phyloP scores from a whole-genome alignment of 2,888 invertebrate genomes.

The Saturnia japonica region DNA sequence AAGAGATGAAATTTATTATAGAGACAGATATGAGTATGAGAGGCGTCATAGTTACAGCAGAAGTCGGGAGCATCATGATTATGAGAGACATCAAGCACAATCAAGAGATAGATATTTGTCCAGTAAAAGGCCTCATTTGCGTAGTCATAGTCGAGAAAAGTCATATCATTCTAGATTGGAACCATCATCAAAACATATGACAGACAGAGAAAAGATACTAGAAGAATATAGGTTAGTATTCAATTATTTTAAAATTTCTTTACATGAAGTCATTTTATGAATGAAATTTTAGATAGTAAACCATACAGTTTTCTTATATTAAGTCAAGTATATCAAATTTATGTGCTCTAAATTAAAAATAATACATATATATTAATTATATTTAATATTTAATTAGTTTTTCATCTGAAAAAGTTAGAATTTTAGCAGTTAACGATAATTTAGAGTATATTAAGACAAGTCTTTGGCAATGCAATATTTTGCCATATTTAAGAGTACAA shows the following conservation, averaged over 20 bases:
- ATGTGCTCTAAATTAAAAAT: too few relatives aligned
- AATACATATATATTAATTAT: too few relatives aligned
- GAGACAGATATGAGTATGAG: slow-evolving; percentile 51
- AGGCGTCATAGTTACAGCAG: slow-evolving; percentile 48
- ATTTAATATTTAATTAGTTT: too few relatives aligned
- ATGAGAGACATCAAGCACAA: slow-evolving; percentile 37
- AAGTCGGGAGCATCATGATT: slow-evolving; percentile 37
- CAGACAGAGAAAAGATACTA: slow-evolving; percentile 72
- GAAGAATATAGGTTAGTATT: slow-evolving; percentile 65
- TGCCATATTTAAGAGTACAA: too few relatives aligned
- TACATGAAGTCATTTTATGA: not conserved
- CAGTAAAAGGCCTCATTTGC: slow-evolving; percentile 34
- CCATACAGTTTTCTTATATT: not conserved
- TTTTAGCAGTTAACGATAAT: too few relatives aligned
- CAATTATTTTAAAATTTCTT: not conserved
- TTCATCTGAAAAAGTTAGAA: too few relatives aligned
- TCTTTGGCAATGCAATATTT: too few relatives aligned
- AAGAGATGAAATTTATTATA: slow-evolving; percentile 40
- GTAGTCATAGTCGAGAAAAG: slow-evolving; percentile 40
- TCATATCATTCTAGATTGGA: slow-evolving; percentile 43
- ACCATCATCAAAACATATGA: slow-evolving; percentile 50
- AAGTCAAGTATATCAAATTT: too few relatives aligned
- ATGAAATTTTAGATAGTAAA: not conserved
- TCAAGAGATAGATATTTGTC: slow-evolving; percentile 36
- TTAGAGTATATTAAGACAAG: too few relatives aligned